Conservation (phyloP, 2,113 vertebrate genomes). For the Turnix velox region DNA sequence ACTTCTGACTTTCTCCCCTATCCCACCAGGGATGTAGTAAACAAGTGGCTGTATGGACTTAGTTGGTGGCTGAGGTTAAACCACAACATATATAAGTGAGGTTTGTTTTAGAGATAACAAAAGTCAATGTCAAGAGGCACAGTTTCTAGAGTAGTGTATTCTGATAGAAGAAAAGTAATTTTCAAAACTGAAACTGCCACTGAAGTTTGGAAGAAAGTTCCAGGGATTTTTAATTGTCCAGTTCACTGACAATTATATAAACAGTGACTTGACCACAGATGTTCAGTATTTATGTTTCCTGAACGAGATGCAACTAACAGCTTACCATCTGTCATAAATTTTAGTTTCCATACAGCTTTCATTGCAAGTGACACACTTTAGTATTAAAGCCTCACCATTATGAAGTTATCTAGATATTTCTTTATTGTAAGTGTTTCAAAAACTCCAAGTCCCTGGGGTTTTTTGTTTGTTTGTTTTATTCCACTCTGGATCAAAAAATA, state of each 20-base stretch:
- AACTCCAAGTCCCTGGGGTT: neutral
- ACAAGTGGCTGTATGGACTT: accelerated
- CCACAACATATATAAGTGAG: neutral
- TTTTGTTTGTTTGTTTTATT: neutral
- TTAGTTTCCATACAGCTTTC: neutral
- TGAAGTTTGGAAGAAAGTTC: neutral
- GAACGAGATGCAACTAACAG: slow-evolving; percentile 25
- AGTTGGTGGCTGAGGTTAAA: neutral
- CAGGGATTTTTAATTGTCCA: neutral
- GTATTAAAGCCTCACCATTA: neutral
- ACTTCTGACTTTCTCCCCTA: neutral
- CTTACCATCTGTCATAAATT: neutral
- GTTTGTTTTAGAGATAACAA: neutral
- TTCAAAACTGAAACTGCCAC: neutral
- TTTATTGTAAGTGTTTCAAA: neutral
- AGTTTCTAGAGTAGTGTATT: neutral
- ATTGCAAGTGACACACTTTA: neutral
- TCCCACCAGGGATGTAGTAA: accelerated
- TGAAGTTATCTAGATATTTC: neutral
- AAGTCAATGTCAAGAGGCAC: neutral
- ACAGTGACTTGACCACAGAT: neutral
- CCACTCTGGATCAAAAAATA: neutral
- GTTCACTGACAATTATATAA: neutral
- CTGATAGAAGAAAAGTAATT: neutral
- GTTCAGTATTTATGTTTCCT: neutral